phyloP scores from a whole-genome alignment of 2,113 vertebrate species.

The Marmota monax region DNA sequence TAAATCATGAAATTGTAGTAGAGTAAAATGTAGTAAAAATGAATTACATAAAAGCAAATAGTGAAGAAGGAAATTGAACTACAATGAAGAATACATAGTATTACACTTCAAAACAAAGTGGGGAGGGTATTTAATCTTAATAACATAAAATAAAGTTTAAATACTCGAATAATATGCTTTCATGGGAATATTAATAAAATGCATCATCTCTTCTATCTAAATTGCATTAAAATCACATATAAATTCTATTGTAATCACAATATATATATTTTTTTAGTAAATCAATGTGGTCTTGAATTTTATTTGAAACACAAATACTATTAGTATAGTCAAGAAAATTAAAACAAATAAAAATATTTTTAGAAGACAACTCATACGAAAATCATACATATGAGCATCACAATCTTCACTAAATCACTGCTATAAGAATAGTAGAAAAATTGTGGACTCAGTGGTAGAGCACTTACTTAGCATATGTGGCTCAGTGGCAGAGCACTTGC shows the following conservation, averaged over 20 bases:
- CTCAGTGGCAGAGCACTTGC: too few species aligned
- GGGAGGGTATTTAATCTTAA: not conserved
- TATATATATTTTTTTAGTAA: not conserved
- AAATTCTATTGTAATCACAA: not conserved
- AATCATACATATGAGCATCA: not conserved
- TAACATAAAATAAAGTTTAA: not conserved
- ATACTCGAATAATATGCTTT: not conserved
- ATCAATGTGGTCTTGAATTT: not conserved
- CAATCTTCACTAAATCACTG: not conserved
- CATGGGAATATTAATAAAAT: not conserved
- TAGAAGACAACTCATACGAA: not conserved
- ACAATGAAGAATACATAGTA: not conserved
- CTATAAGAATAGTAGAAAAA: not conserved
- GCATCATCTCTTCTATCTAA: not conserved
- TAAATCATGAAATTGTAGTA: constrained; percentile 4
- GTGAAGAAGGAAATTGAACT: not conserved
- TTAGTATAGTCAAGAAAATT: not conserved
- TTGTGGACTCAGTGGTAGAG: too few species aligned
- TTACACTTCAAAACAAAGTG: not conserved
- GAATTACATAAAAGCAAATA: constrained; percentile 4
- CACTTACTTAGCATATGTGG: too few species aligned
- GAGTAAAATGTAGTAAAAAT: constrained; percentile 24
- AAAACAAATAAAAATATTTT: not conserved
- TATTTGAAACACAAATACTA: not conserved
- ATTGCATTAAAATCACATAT: not conserved